phyloP scores from a whole-genome alignment of 1,140 invertebrate species.

The Drosophila simulans region DNA sequence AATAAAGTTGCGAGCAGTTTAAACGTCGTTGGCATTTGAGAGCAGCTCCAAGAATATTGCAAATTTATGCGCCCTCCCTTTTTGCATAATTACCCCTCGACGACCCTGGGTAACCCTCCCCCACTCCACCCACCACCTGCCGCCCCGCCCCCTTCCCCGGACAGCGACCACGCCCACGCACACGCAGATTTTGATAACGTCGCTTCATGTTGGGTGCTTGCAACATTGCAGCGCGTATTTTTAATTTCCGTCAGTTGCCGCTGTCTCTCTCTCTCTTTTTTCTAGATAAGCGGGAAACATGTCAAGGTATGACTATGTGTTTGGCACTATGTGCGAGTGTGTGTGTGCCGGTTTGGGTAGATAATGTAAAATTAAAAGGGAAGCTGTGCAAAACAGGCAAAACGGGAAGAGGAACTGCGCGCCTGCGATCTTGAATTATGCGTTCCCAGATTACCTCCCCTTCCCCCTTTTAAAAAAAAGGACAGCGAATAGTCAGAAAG shows the following conservation, averaged over 20 bases:
- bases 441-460: conserved; percentile 63
- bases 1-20: conserved; percentile 76
- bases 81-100: conserved; percentile 82
- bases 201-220: conserved; percentile 68
- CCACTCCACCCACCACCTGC: not conserved
- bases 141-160: not conserved
- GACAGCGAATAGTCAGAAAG: conserved; percentile 9
- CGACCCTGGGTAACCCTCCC: conserved; percentile 36
- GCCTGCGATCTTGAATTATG: conserved; percentile 80
- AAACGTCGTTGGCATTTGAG: conserved; percentile 81
- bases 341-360: conserved; percentile 60
- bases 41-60: conserved; percentile 77
- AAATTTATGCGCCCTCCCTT: conserved; percentile 81
- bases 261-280: conserved; percentile 44
- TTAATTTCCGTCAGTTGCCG: conserved; percentile 77
- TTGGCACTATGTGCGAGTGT: conserved; percentile 13
- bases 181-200: conserved; percentile 80
- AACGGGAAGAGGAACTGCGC: conserved; percentile 73
- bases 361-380: conserved; percentile 83
- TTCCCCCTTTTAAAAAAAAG: not conserved
- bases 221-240: conserved; percentile 83
- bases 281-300: conserved; percentile 76
- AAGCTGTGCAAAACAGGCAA: conserved; percentile 77
- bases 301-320: conserved; percentile 62
- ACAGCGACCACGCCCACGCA: conserved; percentile 47